Evolutionary conservation across 2,797 vertebrate genomes (phyloP).

Genomic region (Hephaestus fuliginosus): DNA sequence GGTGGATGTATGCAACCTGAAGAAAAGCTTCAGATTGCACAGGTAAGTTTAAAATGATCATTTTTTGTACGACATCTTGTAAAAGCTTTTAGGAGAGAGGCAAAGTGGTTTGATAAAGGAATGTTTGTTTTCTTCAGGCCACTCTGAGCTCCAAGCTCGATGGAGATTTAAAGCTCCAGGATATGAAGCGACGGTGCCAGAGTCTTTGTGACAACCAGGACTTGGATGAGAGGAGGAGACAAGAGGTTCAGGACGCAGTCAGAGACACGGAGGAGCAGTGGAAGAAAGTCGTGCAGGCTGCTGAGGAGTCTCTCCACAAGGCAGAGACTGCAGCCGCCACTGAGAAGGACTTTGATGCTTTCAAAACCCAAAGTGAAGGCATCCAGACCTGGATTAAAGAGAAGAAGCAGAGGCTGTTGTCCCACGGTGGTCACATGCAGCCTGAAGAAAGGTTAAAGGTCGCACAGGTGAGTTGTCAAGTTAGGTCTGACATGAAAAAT

Average conservation of each 20-base stretch:
- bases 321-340: conserved; percentile 63
- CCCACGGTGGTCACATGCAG: conserved; percentile 67
- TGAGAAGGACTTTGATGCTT: conserved; percentile 70
- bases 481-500: too few relatives aligned
- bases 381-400: conserved; percentile 85
- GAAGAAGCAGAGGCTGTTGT: conserved; percentile 83
- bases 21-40: conserved; percentile 77
- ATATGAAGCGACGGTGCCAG: conserved; percentile 63
- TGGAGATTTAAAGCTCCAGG: conserved; percentile 83
- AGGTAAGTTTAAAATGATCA: conserved; percentile 77
- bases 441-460: conserved; percentile 80
- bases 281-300: conserved; percentile 50
- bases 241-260: conserved; percentile 53
- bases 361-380: conserved; percentile 78
- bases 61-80: background rate
- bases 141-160: conserved; percentile 74
- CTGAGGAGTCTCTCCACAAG: conserved; percentile 48
- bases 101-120: background rate
- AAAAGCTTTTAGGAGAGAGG: background rate
- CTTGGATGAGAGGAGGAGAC: conserved; percentile 58
- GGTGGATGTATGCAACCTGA: conserved; percentile 69
- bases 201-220: conserved; percentile 59
- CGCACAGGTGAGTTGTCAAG: conserved; percentile 83
- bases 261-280: conserved; percentile 67
- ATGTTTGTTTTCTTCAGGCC: conserved; percentile 74